A percentile compares a stretch with the other conserved stretches of the same genome.
These are phyloP conservation scores for Sebastes vulpes DNA, from an alignment of 2,797 vertebrate genomes.

Conservation along the genomic window DNA sequence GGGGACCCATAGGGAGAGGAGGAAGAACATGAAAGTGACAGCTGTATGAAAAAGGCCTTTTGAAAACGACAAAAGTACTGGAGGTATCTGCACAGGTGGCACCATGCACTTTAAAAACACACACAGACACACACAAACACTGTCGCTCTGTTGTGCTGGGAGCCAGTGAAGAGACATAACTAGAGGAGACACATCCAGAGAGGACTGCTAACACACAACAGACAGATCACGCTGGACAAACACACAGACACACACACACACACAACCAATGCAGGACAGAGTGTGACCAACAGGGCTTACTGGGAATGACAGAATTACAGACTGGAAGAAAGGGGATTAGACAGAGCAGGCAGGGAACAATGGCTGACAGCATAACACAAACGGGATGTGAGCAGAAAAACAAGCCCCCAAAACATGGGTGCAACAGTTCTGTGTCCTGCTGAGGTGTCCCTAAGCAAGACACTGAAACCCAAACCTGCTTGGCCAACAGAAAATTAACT, in stretches of 20 bases:
- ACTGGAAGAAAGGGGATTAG: constrained; percentile 78
- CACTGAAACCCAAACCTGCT: not conserved
- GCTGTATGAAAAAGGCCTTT: constrained; percentile 17
- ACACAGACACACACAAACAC: not conserved
- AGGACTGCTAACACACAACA: constrained; percentile 42
- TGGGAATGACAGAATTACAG: constrained; percentile 65
- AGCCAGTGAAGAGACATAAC: constrained; percentile 59
- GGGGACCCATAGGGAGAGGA: not conserved
- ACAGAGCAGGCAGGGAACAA: constrained; percentile 56
- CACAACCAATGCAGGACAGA: constrained; percentile 26
- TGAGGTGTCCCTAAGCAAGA: not conserved
- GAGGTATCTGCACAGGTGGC: constrained; percentile 34
- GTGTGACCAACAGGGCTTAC: constrained; percentile 59
- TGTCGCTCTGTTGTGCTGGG: constrained; percentile 22
- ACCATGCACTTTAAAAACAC: not conserved
- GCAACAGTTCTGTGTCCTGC: not conserved
- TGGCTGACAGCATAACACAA: constrained; percentile 21
- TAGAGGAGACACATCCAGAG: constrained; percentile 62
- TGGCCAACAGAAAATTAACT: not conserved
- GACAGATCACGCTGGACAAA: constrained; percentile 32
- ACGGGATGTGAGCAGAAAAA: constrained; percentile 21
- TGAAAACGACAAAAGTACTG: constrained; percentile 7
- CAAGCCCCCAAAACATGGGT: not conserved
- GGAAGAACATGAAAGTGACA: not conserved
- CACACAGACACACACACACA: constrained; percentile 6